A percentile compares a stretch with the other conserved stretches of the same genome.
Evolutionary conservation across 2,888 invertebrate genomes (phyloP).

Genomic region (Cenopis cana): DNA sequence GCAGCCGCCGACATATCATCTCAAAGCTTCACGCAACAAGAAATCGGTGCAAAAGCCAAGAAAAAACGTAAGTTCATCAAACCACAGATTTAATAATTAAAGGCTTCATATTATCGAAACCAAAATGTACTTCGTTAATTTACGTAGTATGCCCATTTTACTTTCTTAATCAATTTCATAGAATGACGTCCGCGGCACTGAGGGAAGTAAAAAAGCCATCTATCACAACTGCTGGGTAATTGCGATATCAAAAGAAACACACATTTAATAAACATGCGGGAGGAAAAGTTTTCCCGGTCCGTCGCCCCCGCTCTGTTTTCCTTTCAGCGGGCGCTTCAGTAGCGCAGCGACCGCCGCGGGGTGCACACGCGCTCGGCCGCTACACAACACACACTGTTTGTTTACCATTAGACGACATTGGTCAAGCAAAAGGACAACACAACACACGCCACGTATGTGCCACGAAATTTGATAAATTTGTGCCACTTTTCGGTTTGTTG

Average conservation of each 20-base stretch:
- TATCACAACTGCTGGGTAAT: conserved; percentile 23
- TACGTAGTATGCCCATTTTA: not conserved
- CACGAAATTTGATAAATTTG: conserved; percentile 27
- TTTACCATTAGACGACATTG: conserved; percentile 66
- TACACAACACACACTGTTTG: conserved; percentile 68
- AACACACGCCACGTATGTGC: conserved; percentile 64
- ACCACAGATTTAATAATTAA: not conserved
- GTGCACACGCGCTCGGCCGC: conserved; percentile 61
- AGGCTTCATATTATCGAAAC: not conserved
- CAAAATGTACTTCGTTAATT: not conserved
- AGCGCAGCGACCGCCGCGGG: conserved; percentile 72
- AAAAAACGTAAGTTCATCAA: conserved; percentile 63
- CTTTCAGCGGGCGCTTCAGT: conserved; percentile 60
- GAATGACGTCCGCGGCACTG: conserved; percentile 5
- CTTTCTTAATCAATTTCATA: conserved; percentile 23
- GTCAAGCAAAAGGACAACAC: conserved; percentile 67
- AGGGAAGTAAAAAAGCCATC: conserved; percentile 24
- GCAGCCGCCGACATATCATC: conserved; percentile 65
- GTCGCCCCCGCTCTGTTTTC: conserved; percentile 58
- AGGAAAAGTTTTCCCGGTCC: conserved; percentile 61
- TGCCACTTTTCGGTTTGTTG: conserved; percentile 18
- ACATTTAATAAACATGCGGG: conserved; percentile 51
- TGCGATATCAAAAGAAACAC: conserved; percentile 24
- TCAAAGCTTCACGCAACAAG: conserved; percentile 55
- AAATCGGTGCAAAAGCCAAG: conserved; percentile 62